Conservation (phyloP, 1,140 invertebrate species). For the Aphaenogaster ashmeadi region DNA sequence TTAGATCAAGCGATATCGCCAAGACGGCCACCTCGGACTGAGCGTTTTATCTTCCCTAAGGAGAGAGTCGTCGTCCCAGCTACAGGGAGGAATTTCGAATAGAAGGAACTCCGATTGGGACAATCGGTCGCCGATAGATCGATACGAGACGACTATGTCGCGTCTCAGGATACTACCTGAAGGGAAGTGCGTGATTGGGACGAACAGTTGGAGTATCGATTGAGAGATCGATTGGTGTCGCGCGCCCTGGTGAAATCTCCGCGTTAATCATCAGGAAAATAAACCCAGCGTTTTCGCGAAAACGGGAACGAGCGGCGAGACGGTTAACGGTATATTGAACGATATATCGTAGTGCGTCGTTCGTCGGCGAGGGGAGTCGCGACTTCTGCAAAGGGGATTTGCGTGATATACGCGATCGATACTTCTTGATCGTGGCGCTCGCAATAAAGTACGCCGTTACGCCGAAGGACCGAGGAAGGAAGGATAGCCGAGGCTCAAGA, state of each 20-base stretch:
- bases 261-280: conserved; percentile 29
- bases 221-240: conserved; percentile 14
- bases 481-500: conserved; percentile 16
- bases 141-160: conserved; percentile 30
- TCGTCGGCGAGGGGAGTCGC: neutral
- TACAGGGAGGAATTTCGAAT: neutral
- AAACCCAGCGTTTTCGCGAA: neutral
- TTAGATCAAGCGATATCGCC: conserved; percentile 60
- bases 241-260: conserved; percentile 29
- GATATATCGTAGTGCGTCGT: neutral
- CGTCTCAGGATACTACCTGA: conserved; percentile 10
- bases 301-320: neutral
- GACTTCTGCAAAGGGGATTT: neutral
- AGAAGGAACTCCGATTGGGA: neutral
- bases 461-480: neutral
- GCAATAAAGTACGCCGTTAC: conserved; percentile 16
- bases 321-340: conserved; percentile 5
- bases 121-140: neutral
- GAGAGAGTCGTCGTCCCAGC: neutral
- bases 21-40: neutral
- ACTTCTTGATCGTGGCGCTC: neutral
- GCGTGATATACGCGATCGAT: conserved; percentile 1
- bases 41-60: conserved; percentile 31
- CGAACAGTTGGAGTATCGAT: conserved; percentile 30
- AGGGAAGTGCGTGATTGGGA: neutral